phyloP scores from a whole-genome alignment of 2,888 invertebrate species.

The Nephrotoma guestfalica region DNA sequence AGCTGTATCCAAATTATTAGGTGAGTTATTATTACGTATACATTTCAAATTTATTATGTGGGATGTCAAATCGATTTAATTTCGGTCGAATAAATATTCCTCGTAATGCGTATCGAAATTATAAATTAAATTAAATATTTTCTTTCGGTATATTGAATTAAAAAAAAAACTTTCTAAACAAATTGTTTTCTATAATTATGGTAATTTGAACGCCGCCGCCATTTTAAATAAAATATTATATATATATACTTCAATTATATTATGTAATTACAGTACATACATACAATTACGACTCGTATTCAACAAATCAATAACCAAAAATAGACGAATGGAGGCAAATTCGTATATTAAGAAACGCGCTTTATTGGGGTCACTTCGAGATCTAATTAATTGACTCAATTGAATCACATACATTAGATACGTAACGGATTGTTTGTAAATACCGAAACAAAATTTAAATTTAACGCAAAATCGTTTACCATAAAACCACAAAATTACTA shows the following conservation, averaged over 20 bases:
- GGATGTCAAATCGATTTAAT: not conserved
- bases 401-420: not conserved
- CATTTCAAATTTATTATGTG: not conserved
- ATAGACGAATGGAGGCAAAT: not conserved
- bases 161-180: not conserved
- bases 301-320: not conserved
- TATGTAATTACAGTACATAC: not conserved
- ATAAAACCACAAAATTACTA: not conserved
- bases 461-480: not conserved
- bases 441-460: not conserved
- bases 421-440: not conserved
- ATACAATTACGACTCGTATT: not conserved
- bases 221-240: not conserved
- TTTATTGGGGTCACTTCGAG: too few species aligned
- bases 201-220: not conserved
- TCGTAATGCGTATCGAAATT: not conserved
- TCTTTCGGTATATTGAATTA: not conserved
- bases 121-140: not conserved
- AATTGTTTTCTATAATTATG: not conserved
- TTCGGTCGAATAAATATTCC: not conserved
- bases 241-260: too few species aligned
- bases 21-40: conserved; percentile 39
- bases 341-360: too few species aligned
- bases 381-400: not conserved
- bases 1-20: conserved; percentile 78